phyloP scores from a whole-genome alignment of 2,113 vertebrate species.

The Cheirogaleus medius region DNA sequence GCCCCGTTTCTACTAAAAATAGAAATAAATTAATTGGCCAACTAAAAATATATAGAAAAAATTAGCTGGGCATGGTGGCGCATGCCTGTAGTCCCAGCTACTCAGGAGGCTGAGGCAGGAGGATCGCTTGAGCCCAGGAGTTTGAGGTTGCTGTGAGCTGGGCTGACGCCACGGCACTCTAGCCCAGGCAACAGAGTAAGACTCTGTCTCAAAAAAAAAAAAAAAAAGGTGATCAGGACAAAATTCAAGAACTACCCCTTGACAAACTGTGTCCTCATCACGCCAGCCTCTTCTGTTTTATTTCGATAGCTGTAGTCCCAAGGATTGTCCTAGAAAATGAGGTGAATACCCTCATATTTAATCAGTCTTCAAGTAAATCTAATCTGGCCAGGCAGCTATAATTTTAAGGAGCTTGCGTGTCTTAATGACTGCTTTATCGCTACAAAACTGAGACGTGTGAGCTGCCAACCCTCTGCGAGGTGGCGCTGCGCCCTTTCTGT shows the following conservation, averaged over 20 bases:
- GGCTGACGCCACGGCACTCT: no score
- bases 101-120: no score
- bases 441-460: background rate
- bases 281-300: background rate
- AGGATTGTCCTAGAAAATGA: background rate
- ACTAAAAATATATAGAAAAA: no score
- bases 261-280: background rate
- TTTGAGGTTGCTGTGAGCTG: no score
- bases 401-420: background rate
- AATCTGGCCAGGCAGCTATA: background rate
- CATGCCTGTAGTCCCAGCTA: no score
- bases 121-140: no score
- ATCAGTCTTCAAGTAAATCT: conserved; percentile 25
- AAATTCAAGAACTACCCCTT: background rate
- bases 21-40: no score
- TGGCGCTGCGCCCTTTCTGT: background rate
- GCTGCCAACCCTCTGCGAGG: background rate
- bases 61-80: no score
- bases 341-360: background rate
- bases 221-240: background rate
- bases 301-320: conserved; percentile 1
- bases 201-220: no score
- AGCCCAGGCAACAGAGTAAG: no score
- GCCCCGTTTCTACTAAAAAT: no score
- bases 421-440: conserved; percentile 30